Evolutionary conservation across 35 echinoderm and acorn worm genomes (phyloP).

Genomic region (Holothuria glaberrima): DNA sequence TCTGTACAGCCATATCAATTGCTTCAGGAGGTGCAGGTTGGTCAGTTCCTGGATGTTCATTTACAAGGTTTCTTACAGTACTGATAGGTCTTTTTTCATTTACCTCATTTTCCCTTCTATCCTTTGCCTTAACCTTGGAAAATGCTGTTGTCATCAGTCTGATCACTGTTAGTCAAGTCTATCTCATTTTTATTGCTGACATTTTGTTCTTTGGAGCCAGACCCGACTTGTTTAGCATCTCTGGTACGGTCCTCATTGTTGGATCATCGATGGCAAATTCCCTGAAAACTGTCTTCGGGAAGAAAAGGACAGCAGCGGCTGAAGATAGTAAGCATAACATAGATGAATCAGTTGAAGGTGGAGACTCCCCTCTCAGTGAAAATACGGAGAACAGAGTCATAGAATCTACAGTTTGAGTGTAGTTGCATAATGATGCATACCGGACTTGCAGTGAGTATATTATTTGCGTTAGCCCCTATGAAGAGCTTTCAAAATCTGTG

Average conservation of each 20-base stretch:
- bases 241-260: not conserved
- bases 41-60: not conserved
- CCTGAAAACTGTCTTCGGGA: not conserved
- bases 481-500: too few species aligned
- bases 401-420: too few species aligned
- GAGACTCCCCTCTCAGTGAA: too few species aligned
- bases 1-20: not conserved
- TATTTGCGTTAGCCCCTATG: too few species aligned
- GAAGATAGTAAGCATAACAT: not conserved
- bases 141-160: not conserved
- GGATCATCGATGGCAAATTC: conserved; percentile 6
- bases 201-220: not conserved
- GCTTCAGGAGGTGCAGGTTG: not conserved
- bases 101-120: not conserved
- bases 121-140: not conserved
- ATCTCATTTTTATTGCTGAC: not conserved
- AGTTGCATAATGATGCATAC: too few species aligned
- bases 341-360: not conserved
- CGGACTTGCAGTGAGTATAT: too few species aligned
- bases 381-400: too few species aligned
- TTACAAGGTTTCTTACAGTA: not conserved
- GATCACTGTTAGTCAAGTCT: not conserved
- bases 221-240: not conserved
- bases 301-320: not conserved
- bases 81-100: not conserved